These are phyloP conservation scores for Oceanites oceanicus DNA, from an alignment of 2,113 vertebrate genomes.

Conservation along the genomic window DNA sequence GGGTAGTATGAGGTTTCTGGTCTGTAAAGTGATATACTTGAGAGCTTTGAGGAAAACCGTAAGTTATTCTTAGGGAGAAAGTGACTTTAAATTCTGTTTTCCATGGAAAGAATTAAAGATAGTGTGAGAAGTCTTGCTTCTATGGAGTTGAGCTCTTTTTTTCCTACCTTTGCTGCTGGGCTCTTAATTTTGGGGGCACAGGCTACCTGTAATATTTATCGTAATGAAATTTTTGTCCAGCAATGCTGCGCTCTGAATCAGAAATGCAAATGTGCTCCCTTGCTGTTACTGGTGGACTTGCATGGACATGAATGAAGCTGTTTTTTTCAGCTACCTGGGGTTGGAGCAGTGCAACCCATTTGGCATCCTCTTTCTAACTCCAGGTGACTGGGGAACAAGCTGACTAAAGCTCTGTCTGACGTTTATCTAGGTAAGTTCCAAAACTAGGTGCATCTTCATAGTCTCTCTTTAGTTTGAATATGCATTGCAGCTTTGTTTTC, in stretches of 20 bases:
- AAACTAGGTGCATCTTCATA: not conserved
- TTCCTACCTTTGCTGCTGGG: not conserved
- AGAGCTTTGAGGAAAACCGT: not conserved
- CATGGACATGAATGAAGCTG: not conserved
- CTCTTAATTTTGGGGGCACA: not conserved
- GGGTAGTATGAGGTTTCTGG: not conserved
- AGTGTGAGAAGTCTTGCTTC: not conserved
- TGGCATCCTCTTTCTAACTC: not conserved
- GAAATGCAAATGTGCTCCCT: not conserved
- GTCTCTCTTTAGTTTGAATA: not conserved
- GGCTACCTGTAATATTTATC: not conserved
- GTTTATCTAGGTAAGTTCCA: not conserved
- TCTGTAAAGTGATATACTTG: not conserved
- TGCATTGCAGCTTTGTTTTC: not conserved
- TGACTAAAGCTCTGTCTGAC: not conserved
- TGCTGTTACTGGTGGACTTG: not conserved
- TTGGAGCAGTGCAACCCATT: not conserved
- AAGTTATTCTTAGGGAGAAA: not conserved
- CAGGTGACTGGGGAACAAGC: not conserved
- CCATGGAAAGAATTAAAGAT: not conserved
- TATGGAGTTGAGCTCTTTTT: not conserved
- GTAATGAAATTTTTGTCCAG: not conserved
- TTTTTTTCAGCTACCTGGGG: not conserved
- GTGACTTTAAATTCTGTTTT: not conserved
- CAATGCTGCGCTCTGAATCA: not conserved